Base-by-base conservation (phyloP, 2,113 vertebrate species). In the Neogobius melanostomus region DNA sequence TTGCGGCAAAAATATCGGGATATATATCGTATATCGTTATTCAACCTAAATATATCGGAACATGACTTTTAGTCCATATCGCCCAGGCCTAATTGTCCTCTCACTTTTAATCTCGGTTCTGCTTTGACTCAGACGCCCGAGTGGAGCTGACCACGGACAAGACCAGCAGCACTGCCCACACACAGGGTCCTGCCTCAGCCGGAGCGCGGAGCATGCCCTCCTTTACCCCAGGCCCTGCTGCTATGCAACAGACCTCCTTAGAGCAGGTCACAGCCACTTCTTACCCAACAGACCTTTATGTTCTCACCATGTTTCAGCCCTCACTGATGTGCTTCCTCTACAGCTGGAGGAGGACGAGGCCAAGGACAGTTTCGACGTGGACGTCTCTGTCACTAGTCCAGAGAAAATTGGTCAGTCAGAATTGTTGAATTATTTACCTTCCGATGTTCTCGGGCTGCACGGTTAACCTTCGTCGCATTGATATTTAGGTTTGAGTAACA, bases 321-420 rank as follows among this genome's bases (percentile, higher is more conserved):
- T 60, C 59, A 6, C 42, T 61, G 8, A 61, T 16, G 14, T 43
- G 11, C 53, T 64, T 8, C 61, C 3, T 15, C 54, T 72, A 6
- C 83, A 93, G 93, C 14, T 92, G 72, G 91, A 93, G 79, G 96
- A 97, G 68, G 95, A 98, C 21, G 96, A 98, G 59, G 93, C 91
- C n/a, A 93, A 92, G 68, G 96, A 98, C 79, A 92, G 89, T n/a
- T 98, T 97, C 90, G 96, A 98, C 36, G 82, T 99, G 81, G 96
- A 94, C 16, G 91, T 99, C 21, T 92, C 94, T 16, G 94, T 99
- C 79, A 97, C 95, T 1, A 96, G 98, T 71, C 97, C 97, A 0
- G 97, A 98, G 86, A 99, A 98, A 94, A 91, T 98, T 48, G 97
- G 97, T 99, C 81, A 93, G 96, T 91, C 2, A 7, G 7, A 7